phyloP scores from a whole-genome alignment of 2,113 vertebrate species.

The Myrmecophaga tridactyla region DNA sequence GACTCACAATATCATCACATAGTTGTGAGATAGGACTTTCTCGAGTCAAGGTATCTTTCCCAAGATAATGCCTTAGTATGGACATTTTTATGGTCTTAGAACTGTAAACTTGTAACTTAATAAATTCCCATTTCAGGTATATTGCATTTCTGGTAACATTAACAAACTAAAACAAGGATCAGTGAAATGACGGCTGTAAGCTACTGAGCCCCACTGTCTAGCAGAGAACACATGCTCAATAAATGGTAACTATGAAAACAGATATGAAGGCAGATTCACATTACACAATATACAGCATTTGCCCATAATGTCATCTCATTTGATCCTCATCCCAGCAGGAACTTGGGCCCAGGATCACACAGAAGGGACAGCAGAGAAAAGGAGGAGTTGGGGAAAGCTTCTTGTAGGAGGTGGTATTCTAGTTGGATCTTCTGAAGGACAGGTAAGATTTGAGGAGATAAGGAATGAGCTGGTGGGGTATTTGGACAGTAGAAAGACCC shows the following conservation, averaged over 20 bases:
- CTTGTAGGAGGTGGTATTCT: background rate
- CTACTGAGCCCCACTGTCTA: background rate
- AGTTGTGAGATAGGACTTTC: no score
- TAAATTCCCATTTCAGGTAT: no score
- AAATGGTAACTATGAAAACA: background rate
- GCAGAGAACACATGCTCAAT: background rate
- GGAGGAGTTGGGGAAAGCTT: background rate
- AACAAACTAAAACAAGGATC: no score
- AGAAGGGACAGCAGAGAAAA: background rate
- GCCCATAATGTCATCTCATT: background rate
- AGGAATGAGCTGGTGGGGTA: background rate
- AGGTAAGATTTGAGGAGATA: background rate
- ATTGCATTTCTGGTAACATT: no score
- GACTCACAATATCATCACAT: no score
- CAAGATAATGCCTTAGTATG: no score
- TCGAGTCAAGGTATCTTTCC: no score
- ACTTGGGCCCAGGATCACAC: background rate
- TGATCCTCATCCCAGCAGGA: background rate
- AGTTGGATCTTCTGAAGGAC: background rate
- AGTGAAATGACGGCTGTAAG: background rate
- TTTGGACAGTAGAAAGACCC: background rate
- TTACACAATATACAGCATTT: conserved; percentile 15
- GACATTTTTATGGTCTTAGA: no score
- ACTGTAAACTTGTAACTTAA: no score
- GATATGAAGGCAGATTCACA: background rate